Conservation (phyloP, 2,888 invertebrate species). For the Drosophila mercatorum region DNA sequence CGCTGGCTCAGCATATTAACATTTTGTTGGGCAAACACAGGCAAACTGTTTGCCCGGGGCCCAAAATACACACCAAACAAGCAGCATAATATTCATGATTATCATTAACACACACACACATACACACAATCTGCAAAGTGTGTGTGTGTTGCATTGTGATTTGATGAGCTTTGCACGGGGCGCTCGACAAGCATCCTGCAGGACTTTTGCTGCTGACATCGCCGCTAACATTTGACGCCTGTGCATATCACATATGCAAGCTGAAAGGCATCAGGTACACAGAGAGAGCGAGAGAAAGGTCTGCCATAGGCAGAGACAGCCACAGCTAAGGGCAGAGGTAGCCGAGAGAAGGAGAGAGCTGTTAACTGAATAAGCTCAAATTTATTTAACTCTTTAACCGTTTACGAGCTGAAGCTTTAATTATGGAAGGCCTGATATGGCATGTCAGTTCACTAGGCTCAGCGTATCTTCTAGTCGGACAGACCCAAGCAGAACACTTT, state of each 20-base stretch:
- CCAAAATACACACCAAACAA: conserved; percentile 47
- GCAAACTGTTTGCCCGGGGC: conserved; percentile 48
- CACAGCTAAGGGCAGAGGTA: background rate
- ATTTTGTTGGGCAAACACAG: conserved; percentile 57
- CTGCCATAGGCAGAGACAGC: background rate
- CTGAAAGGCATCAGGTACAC: conserved; percentile 16
- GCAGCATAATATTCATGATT: conserved; percentile 72
- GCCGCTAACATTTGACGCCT: conserved; percentile 62
- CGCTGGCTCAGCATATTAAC: conserved; percentile 59
- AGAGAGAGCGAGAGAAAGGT: background rate
- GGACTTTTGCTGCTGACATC: conserved; percentile 49
- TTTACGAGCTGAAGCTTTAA: too few species aligned
- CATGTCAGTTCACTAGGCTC: too few species aligned
- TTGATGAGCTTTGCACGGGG: conserved; percentile 43
- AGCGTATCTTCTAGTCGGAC: too few species aligned
- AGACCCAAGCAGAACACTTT: too few species aligned
- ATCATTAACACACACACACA: conserved; percentile 61
- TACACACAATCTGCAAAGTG: conserved; percentile 6
- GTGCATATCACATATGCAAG: conserved; percentile 52
- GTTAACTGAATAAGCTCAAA: background rate
- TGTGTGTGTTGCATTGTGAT: conserved; percentile 38
- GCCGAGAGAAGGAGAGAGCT: background rate
- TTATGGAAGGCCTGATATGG: too few species aligned
- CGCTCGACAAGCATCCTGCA: conserved; percentile 43
- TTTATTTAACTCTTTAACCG: background rate